Evolutionary conservation across 2,888 invertebrate species (phyloP).

Genomic region (Ophioninae sp.): DNA sequence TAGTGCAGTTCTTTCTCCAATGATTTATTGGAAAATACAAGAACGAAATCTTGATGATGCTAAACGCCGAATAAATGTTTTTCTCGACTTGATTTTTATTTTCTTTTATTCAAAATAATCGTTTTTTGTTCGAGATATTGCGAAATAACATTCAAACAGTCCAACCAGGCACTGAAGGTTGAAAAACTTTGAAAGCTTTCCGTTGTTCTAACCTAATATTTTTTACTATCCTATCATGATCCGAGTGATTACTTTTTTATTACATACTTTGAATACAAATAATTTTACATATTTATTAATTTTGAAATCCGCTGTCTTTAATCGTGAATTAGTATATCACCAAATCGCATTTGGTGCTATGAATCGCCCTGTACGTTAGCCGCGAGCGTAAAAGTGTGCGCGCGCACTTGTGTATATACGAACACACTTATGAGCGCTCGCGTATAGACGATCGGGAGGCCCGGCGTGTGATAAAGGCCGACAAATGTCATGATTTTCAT

Average conservation of each 20-base stretch:
- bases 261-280: neutral
- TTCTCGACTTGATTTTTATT: too few species aligned
- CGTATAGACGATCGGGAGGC: slow-evolving; percentile 67
- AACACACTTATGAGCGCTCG: slow-evolving; percentile 14
- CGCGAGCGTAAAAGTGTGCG: slow-evolving; percentile 11
- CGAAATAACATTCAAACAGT: neutral
- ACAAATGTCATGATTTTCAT: slow-evolving; percentile 76
- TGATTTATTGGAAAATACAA: neutral
- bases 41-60: too few species aligned
- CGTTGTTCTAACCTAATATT: too few species aligned
- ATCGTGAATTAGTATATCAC: too few species aligned
- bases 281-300: neutral
- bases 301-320: neutral
- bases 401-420: slow-evolving; percentile 33
- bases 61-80: too few species aligned
- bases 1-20: neutral
- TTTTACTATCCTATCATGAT: too few species aligned
- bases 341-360: neutral
- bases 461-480: slow-evolving; percentile 75
- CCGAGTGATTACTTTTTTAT: neutral
- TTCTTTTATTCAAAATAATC: neutral
- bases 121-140: neutral
- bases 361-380: slow-evolving; percentile 19
- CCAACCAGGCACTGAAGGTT: too few species aligned
- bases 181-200: neutral